Base-by-base conservation (phyloP, 2,888 invertebrate genomes). In the Dryadula phaetusa region DNA sequence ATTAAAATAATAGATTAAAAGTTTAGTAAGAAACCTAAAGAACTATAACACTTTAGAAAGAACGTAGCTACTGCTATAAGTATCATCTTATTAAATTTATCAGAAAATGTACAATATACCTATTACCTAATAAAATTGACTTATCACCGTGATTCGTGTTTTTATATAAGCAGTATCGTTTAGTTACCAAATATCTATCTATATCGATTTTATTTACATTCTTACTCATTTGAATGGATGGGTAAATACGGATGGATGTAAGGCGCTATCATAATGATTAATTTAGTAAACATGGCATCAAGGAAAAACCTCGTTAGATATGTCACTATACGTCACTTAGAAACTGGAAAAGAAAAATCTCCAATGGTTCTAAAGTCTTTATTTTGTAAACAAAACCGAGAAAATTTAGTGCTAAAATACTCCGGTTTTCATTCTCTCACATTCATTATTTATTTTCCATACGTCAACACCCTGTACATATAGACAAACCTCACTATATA, bases 261-360 rank as follows among this genome's bases (percentile, higher is more conserved):
- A 1, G 2, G 40, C 10, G 22, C 56, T 37, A 37, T 37, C 14
- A 22, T 56, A n/a, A 25, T 40, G 12, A 56, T 56, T 22, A n/a
- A n/a, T 40, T 25, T 56, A 25, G 22, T 56, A 37, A 56, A 56
- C 37, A 56, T 56, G 3, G 20, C 10, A 56, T 56, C 37, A n/a
- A 56, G 10, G 28, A 40, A 22, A 37, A 20, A 10, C 10, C 22
- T 40, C 10, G n/a, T 40, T 40, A 37, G 3, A 54, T 12, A 37
- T 37, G n/a, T n/a, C n/a, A n/a, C n/a, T n/a, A 37, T 37, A 12
- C 12, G n/a, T n/a, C n/a, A n/a, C 12, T 12, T 12, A 12, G 2
- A 12, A 37, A 37, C 10, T 34, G 4, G 32, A 8, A 34, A 28
- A 28, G 6, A 28, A 28, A 28, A 28, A 28, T 28, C 28, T 28